Percentiles rank a stretch among this genome's conserved stretches.
Conservation (phyloP, 2,888 invertebrate genomes). For the Lochmaea capreae region DNA sequence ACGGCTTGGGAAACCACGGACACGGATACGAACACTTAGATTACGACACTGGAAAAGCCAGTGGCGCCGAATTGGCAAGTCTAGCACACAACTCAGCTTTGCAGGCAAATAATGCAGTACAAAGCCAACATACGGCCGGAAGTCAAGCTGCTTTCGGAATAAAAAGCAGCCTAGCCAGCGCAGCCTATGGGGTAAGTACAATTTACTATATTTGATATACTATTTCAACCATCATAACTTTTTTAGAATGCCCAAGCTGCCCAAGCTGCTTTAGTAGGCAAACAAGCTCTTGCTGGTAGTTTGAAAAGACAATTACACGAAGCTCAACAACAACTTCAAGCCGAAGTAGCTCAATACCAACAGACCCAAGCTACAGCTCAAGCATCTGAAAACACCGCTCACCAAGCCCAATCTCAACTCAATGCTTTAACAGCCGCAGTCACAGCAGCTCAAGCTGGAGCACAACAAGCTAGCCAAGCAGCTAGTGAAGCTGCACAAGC, state of each 20-base stretch:
- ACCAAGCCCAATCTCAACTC: slow-evolving; percentile 74
- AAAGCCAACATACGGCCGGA: slow-evolving; percentile 77
- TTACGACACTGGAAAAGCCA: slow-evolving; percentile 18
- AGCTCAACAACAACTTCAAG: slow-evolving; percentile 73
- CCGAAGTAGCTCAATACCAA: slow-evolving; percentile 76
- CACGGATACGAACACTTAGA: not conserved
- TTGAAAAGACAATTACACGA: slow-evolving; percentile 77
- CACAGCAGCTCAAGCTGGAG: slow-evolving; percentile 52
- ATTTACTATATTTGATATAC: not conserved
- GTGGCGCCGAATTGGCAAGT: slow-evolving; percentile 74
- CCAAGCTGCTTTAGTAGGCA: slow-evolving; percentile 73
- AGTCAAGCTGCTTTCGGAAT: slow-evolving; percentile 81
- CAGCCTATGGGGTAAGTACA: slow-evolving; percentile 67
- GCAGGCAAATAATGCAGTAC: slow-evolving; percentile 76
- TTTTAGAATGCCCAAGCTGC: slow-evolving; percentile 72
- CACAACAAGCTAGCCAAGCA: slow-evolving; percentile 46
- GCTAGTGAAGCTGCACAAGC: slow-evolving; percentile 48
- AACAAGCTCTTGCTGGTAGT: slow-evolving; percentile 65
- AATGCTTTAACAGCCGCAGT: slow-evolving; percentile 79
- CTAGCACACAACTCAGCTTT: slow-evolving; percentile 77
- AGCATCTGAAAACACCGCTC: slow-evolving; percentile 75
- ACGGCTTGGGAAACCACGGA: slow-evolving; percentile 7
- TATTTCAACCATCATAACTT: not conserved
- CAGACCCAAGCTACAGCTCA: slow-evolving; percentile 77
- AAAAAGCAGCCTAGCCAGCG: slow-evolving; percentile 78